Base-by-base conservation (phyloP, 92 coral and sea anemone genomes). In the Porites lobata region DNA sequence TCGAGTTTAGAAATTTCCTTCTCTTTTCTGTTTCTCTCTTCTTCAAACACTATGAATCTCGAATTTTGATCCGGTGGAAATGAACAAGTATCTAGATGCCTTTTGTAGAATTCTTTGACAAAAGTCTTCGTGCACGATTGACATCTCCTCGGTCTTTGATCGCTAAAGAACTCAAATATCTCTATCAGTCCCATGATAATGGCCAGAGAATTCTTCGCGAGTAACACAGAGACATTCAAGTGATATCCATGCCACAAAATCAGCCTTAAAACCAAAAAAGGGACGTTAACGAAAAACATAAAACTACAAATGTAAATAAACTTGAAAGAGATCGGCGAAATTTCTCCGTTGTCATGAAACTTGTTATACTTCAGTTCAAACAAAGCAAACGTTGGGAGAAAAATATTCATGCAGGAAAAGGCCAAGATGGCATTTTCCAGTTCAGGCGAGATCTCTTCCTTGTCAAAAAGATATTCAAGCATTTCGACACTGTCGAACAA, bases 401-500 rank as follows among this genome's bases (percentile, higher is more conserved):
- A 93, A 87, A 96, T 87, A 63, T 96, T 96, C 76, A 94, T 89
- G 63, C 92, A 92, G 17, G 99, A 75, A 74, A 96, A 96, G 11
- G 80, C 76, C 9, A 96, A 73, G 70, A 96, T 96, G 17, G 93
- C 86, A 67, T 77, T 84, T 71, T 91, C 86, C 8, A 94, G 24
- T 0, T 77, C 77, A 1, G 73, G 17, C 3, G 97, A 50, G 15
- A 88, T 92, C 20, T 56, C 56, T 2, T 74, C 92, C 72, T 86
- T 86, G 65, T 89, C 98, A 14, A 96, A 96, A 43, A 96, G 90
- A 66, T 96, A 94, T 56, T 96, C 99, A 59, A 96, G 68, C 96
- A 96, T 96, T 84, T 96, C 99, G 18, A 96, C 96, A 75, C 96
- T 94, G 91, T 96, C 98, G 54, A 96, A 96, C 78, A 96, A 86